phyloP scores from a whole-genome alignment of 64 coral and sea anemone species.

The Pachyseris speciosa region DNA sequence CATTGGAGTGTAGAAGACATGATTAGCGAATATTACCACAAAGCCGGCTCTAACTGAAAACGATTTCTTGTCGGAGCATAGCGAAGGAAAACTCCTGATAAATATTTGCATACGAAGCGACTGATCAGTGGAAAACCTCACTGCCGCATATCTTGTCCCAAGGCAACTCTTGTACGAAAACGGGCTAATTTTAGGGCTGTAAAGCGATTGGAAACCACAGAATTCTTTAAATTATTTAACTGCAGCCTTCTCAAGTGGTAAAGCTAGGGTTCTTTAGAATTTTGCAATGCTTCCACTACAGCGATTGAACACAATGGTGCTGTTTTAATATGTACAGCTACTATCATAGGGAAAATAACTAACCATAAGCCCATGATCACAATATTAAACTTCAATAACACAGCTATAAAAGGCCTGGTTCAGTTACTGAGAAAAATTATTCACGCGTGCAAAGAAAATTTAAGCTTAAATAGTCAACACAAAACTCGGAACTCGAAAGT shows the following conservation, averaged over 20 bases:
- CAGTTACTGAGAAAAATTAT: background rate
- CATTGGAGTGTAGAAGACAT: background rate
- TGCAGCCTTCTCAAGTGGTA: conserved; percentile 24
- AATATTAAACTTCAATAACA: conserved; percentile 45
- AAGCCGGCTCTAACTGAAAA: conserved; percentile 7
- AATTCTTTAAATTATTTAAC: conserved; percentile 55
- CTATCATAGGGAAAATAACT: conserved; percentile 21
- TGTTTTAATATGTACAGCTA: conserved; percentile 25
- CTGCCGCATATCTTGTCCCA: background rate
- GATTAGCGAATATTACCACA: conserved; percentile 11
- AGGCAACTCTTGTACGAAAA: background rate
- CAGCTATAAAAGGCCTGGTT: background rate
- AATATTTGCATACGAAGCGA: conserved; percentile 34
- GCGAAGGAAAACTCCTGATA: background rate
- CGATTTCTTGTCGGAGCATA: conserved; percentile 13
- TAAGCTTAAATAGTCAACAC: background rate
- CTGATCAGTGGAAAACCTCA: background rate
- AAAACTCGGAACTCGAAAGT: background rate
- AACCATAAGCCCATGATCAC: background rate
- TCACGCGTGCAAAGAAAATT: conserved; percentile 37
- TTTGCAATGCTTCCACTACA: background rate
- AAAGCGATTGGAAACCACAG: conserved; percentile 37
- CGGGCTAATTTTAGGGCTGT: conserved; percentile 1
- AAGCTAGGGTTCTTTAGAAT: conserved; percentile 1
- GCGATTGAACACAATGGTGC: background rate